Base-by-base conservation (phyloP, 1,140 invertebrate genomes). In the Helicoverpa armigera region DNA sequence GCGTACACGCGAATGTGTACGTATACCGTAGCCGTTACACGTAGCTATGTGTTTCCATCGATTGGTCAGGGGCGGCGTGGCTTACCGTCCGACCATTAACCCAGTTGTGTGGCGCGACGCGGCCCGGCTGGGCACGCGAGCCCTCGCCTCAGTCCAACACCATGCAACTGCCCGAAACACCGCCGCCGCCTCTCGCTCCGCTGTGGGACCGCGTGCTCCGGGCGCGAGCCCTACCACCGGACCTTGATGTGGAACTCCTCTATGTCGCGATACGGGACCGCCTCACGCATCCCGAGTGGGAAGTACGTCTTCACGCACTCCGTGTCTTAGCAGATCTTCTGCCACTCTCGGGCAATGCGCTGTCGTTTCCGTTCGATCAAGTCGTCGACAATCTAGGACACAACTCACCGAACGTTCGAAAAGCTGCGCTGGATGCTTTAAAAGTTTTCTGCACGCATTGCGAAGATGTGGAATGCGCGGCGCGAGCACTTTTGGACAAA, bases 211-310 rank as follows among this genome's bases (percentile, higher is more conserved):
- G 97, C 85, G 96, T 98, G 79, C 95, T 97, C 69, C 90, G 96
- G 89, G 96, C 95, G 70, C 95, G 95, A 53, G 94, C 95, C 51
- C 87, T 96, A 16, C 96, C 96, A 56, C 95, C 96, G 16, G 96
- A 96, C 75, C 95, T 97, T 18, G 96, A 97, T 87, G 95, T 96
- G 0, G 90, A 92, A 58, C 92, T 95, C 63, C 96, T 97, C 61
- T 98, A 97, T 86, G 86, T 95, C 12, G 97, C 97, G 79, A 96
- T 98, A 84, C 95, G 96, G 29, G 96, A 96, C 63, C 95, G 97
- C 53, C 94, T 98, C n/a, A 95, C 96, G 53, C 97, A 97, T 91
- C 97, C 97, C 0, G 97, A 98, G 92, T 97, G 97, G 96, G 97
- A 98, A 90, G 97, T 98, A 16, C 95, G 97, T 3, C 96, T 98